Base-by-base conservation (phyloP, 2,113 vertebrate species). In the Corythornis madagascariensis region DNA sequence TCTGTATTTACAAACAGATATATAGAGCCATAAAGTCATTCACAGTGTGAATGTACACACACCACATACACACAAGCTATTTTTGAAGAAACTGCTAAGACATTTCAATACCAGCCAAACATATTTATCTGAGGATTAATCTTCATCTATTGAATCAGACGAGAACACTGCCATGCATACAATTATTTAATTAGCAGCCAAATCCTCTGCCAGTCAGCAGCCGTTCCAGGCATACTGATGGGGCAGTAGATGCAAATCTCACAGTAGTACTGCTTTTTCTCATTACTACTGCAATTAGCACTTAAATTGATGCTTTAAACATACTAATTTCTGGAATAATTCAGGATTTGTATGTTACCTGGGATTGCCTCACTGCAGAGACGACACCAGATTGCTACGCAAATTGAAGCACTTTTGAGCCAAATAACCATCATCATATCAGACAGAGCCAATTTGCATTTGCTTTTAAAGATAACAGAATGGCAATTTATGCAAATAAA, bases 111-210 rank as follows among this genome's bases (percentile, higher is more conserved):
- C 98, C 98, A 98, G 98, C 98, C 98, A 99, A 99, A 99, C 98
- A 99, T 99, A 99, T 99, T 99, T 99, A 98, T 99, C 98, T 98
- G 98, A 99, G 98, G 99, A 99, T 99, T 99, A 99, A 99, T 98
- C 98, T 98, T 98, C 97, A 98, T 98, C 97, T 98, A 98, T 98
- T 98, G 97, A 99, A 98, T 98, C 98, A 99, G 98, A 98, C 97
- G 96, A 98, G 97, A 98, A 98, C 98, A 97, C 98, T 98, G 97
- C 98, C 97, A 98, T 98, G 99, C 99, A 99, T 99, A 99, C 98
- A 98, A 99, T 99, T 99, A 99, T 99, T 99, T 99, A 99, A 99
- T 99, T 99, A 99, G 98, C 98, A 98, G 97, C 98, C 97, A 97
- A 98, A 98, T 98, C 98, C 97, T 98, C 97, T 98, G 96, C 97